Evolutionary conservation across 2,113 vertebrate genomes (phyloP).

Genomic region (Oreochromis tanganicae): DNA sequence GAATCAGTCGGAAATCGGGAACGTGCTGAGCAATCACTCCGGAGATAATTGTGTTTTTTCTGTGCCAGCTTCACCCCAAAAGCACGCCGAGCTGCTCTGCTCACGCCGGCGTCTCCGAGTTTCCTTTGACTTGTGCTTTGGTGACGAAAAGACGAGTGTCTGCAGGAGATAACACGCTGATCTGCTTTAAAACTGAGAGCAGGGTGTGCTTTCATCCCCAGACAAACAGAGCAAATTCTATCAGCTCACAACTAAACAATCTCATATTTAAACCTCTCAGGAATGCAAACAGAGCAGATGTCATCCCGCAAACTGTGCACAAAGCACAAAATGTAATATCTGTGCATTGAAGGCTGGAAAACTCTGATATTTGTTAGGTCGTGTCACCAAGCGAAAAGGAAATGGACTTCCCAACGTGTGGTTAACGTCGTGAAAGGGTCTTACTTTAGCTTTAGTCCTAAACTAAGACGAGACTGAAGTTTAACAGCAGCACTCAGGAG

Average conservation of each 20-base stretch:
- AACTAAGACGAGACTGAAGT: not conserved
- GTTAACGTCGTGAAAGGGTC: not conserved
- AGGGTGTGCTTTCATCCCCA: not conserved
- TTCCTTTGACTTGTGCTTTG: conserved; percentile 25
- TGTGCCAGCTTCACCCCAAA: conserved; percentile 4
- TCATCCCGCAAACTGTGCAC: not conserved
- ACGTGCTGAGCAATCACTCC: conserved; percentile 29
- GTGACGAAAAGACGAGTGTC: conserved; percentile 33
- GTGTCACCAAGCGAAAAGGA: not conserved
- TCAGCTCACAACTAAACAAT: not conserved
- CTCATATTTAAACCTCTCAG: not conserved
- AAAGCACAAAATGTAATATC: not conserved
- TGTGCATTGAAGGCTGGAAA: not conserved
- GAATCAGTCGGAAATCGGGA: conserved; percentile 26
- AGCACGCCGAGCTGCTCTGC: not conserved
- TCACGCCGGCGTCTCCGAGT: not conserved
- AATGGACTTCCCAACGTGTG: not conserved
- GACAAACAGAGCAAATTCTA: not conserved
- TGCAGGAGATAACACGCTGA: conserved; percentile 30
- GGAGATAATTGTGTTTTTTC: conserved; percentile 18
- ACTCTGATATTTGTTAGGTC: not conserved
- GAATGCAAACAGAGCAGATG: not conserved
- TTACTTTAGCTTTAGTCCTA: not conserved
- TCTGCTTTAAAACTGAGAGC: not conserved
- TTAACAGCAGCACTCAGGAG: not conserved